Evolutionary conservation across 2,797 vertebrate genomes (phyloP).

Genomic region (Pempheris klunzingeri): DNA sequence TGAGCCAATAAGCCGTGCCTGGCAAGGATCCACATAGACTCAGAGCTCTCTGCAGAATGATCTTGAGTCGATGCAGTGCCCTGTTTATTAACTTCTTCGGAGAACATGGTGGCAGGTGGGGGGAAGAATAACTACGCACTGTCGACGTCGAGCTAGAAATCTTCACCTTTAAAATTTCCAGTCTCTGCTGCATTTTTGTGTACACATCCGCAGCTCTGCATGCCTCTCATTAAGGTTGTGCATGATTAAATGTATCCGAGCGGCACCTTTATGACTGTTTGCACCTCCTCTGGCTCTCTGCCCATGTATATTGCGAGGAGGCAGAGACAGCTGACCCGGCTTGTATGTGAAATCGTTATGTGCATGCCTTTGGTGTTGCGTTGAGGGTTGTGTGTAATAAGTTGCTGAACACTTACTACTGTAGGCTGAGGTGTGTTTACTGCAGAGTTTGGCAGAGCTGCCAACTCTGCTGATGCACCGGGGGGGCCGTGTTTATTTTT

Average conservation of each 20-base stretch:
- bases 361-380: constrained; percentile 11
- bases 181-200: neutral
- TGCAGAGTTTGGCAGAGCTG: constrained; percentile 6
- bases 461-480: neutral
- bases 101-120: neutral
- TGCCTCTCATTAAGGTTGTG: neutral
- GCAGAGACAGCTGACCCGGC: constrained; percentile 15
- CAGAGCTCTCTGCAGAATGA: neutral
- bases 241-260: neutral
- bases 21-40: neutral
- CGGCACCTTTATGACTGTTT: constrained; percentile 19
- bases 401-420: constrained; percentile 43
- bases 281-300: constrained; percentile 7
- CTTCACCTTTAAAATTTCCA: no score
- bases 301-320: neutral
- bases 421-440: constrained; percentile 6
- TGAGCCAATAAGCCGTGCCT: constrained; percentile 11
- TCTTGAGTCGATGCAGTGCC: neutral
- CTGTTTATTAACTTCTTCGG: neutral
- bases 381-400: constrained; percentile 11
- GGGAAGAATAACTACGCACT: neutral
- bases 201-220: neutral
- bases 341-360: constrained; percentile 19
- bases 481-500: constrained; percentile 17
- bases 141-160: neutral